Conservation (phyloP, 1,140 invertebrate genomes). For the Drosophila pseudoananassae region DNA sequence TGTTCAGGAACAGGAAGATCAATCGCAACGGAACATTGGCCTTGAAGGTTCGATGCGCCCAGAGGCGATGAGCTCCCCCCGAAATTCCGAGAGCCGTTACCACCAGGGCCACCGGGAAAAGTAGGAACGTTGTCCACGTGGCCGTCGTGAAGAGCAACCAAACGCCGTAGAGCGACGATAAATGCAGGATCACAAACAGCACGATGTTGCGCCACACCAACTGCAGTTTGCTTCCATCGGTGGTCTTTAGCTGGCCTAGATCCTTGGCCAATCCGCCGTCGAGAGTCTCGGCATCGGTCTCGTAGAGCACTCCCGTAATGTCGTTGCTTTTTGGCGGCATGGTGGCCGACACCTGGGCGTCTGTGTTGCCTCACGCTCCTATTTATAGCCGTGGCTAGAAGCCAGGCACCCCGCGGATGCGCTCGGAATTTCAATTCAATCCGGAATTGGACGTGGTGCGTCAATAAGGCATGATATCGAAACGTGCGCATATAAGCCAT, state of each 20-base stretch:
- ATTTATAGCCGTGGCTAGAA: conserved; percentile 8
- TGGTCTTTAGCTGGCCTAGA: conserved; percentile 78
- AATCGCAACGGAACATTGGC: conserved; percentile 93
- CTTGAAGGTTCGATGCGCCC: conserved; percentile 97
- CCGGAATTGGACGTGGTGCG: background rate
- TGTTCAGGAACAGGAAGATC: conserved; percentile 91
- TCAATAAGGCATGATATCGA: background rate
- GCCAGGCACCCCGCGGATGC: background rate
- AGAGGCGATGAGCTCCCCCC: conserved; percentile 96
- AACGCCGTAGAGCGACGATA: conserved; percentile 92
- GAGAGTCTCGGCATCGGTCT: conserved; percentile 86
- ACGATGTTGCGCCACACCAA: conserved; percentile 97
- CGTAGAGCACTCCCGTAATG: conserved; percentile 86
- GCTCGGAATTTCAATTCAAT: background rate
- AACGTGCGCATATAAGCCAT: conserved; percentile 2
- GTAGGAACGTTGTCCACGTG: conserved; percentile 87
- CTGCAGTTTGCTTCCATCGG: conserved; percentile 84
- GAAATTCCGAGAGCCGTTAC: conserved; percentile 93
- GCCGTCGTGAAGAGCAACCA: conserved; percentile 92
- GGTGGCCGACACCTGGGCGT: conserved; percentile 1
- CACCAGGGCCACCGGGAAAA: conserved; percentile 37
- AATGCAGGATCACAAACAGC: conserved; percentile 92
- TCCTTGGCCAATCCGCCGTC: conserved; percentile 85
- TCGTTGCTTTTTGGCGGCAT: conserved; percentile 58
- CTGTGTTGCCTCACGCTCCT: background rate